Conservation (phyloP, 1,140 invertebrate species). For the Drosophila pseudoananassae region DNA sequence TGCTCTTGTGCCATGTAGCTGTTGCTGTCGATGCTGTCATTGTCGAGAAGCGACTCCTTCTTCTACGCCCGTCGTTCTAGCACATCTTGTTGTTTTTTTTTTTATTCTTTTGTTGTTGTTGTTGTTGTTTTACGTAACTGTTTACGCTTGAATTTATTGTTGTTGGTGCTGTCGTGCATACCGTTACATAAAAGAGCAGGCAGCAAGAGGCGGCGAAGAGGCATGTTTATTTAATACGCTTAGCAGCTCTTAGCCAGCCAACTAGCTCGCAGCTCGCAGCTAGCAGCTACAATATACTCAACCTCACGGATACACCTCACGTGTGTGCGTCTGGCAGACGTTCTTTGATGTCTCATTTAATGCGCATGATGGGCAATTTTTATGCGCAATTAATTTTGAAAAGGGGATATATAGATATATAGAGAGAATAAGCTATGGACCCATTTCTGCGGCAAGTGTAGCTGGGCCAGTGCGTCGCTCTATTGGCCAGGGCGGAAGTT, state of each 20-base stretch:
- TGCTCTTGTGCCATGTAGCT: background rate
- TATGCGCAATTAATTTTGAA: conserved; percentile 58
- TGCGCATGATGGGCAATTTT: conserved; percentile 61
- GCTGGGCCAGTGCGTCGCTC: background rate
- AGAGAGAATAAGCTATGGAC: background rate
- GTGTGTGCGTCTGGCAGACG: conserved; percentile 14
- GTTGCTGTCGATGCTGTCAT: conserved; percentile 37
- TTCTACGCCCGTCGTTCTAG: background rate
- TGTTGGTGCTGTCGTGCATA: conserved; percentile 57
- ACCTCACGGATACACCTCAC: background rate
- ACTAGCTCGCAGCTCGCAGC: conserved; percentile 36
- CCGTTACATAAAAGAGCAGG: conserved; percentile 74
- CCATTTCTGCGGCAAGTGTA: conserved; percentile 2
- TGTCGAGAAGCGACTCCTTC: conserved; percentile 18
- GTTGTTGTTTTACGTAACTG: conserved; percentile 74
- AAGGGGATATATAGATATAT: background rate
- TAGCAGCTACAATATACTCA: background rate
- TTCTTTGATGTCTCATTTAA: conserved; percentile 68
- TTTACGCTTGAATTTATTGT: conserved; percentile 78
- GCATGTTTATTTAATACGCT: conserved; percentile 81
- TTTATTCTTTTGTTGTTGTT: conserved; percentile 14
- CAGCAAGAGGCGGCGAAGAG: conserved; percentile 1
- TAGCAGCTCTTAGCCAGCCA: conserved; percentile 71
- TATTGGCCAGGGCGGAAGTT: conserved; percentile 53
- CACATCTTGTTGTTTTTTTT: conserved; percentile 1